Percentiles rank a stretch among this genome's conserved stretches.
Conservation (phyloP, 2,113 vertebrate species). For the Chrysochloris asiatica region DNA sequence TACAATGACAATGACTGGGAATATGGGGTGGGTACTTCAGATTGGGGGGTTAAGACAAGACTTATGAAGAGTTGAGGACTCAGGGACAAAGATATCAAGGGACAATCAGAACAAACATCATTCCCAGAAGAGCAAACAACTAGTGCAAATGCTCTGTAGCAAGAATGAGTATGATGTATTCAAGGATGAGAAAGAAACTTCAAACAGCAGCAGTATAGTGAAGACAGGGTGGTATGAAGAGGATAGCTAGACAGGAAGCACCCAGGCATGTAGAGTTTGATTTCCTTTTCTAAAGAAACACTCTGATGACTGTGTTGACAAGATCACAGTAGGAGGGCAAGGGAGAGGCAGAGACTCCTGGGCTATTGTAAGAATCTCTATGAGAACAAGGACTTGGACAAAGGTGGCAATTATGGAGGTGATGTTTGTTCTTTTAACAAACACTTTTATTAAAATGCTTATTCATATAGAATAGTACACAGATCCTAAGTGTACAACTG, state of each 20-base stretch:
- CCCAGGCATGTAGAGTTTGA: not conserved
- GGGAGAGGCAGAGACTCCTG: not conserved
- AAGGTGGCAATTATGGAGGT: accelerated
- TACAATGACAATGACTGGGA: accelerated
- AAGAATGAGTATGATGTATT: not conserved
- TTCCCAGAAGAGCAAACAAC: too few relatives aligned
- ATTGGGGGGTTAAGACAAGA: not conserved
- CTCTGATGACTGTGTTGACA: not conserved
- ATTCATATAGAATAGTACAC: accelerated
- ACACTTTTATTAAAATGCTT: too few relatives aligned
- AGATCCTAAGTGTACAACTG: accelerated
- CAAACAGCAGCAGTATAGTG: accelerated
- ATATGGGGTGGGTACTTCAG: accelerated
- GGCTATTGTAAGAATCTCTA: accelerated
- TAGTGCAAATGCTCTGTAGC: not conserved
- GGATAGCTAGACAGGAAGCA: not conserved
- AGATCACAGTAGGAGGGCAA: not conserved
- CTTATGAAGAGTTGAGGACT: not conserved
- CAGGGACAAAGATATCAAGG: not conserved
- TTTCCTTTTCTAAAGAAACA: not conserved
- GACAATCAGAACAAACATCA: not conserved
- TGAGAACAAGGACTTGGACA: not conserved
- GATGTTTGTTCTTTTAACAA: too few relatives aligned
- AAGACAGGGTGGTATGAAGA: not conserved
- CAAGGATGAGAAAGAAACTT: not conserved